Percentiles rank a stretch among this genome's conserved stretches.
Conservation (phyloP, 1,140 invertebrate genomes). For the Gonatopus flavifemur region DNA sequence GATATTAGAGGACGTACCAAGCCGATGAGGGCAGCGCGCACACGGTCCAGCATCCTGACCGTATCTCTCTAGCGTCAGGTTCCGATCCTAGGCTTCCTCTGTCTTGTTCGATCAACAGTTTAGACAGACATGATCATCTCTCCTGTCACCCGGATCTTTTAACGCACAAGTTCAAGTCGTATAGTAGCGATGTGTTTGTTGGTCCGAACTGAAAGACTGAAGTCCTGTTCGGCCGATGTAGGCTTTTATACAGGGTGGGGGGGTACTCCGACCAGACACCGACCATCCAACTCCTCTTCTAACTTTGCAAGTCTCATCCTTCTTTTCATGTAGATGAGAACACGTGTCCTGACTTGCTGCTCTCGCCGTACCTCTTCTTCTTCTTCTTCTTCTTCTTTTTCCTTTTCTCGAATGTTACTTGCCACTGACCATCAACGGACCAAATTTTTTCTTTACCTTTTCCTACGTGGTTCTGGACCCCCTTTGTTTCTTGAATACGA, state of each 20-base stretch:
- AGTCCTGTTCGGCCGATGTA: conserved; percentile 26
- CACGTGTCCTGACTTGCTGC: too few relatives aligned
- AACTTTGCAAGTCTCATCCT: too few relatives aligned
- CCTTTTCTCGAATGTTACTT: too few relatives aligned
- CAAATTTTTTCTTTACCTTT: too few relatives aligned
- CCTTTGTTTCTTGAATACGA: too few relatives aligned
- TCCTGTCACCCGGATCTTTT: neutral
- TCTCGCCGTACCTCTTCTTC: too few relatives aligned
- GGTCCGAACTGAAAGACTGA: conserved; percentile 33
- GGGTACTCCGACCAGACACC: conserved; percentile 12
- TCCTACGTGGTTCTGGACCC: too few relatives aligned
- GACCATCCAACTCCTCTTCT: conserved; percentile 23
- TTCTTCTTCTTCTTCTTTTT: too few relatives aligned
- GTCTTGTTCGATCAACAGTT: neutral
- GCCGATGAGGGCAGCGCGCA: conserved; percentile 17
- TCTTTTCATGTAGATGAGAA: too few relatives aligned
- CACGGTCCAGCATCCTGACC: conserved; percentile 21
- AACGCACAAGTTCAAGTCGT: too few relatives aligned
- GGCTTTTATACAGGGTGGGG: conserved; percentile 36
- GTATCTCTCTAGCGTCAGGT: conserved; percentile 14
- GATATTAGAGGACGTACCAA: conserved; percentile 22
- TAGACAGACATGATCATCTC: neutral
- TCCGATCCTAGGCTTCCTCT: conserved; percentile 9
- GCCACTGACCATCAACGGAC: too few relatives aligned
- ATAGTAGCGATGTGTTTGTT: neutral